Percentiles rank a stretch among this genome's conserved stretches.
phyloP scores from a whole-genome alignment of 2,888 invertebrate genomes.

The Nysson spinosus region DNA sequence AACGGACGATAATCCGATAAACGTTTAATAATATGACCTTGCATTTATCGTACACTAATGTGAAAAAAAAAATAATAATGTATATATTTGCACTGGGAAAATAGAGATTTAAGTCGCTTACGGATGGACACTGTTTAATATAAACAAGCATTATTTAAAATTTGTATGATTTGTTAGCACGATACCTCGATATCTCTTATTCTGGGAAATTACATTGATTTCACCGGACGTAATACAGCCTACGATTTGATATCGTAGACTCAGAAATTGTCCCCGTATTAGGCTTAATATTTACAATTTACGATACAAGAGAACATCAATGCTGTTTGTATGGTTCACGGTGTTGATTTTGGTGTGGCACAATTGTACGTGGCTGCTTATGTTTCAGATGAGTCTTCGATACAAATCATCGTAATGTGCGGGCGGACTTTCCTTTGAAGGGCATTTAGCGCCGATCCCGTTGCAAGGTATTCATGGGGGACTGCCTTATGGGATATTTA shows the following conservation, averaged over 20 bases:
- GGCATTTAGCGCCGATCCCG: conserved; percentile 76
- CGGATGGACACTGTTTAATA: conserved; percentile 19
- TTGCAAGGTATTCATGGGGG: conserved; percentile 77
- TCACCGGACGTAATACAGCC: conserved; percentile 7
- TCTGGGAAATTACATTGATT: conserved; percentile 11
- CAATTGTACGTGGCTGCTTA: conserved; percentile 77
- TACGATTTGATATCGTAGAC: conserved; percentile 22
- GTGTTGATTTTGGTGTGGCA: conserved; percentile 50
- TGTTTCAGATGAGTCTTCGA: conserved; percentile 77
- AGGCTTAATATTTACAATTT: conserved; percentile 31
- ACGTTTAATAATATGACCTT: conserved; percentile 32
- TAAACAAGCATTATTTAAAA: conserved; percentile 24
- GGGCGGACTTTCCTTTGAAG: conserved; percentile 73
- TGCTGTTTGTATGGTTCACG: conserved; percentile 64
- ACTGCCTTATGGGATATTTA: conserved; percentile 76
- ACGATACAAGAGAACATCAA: conserved; percentile 53
- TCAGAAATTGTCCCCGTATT: conserved; percentile 23
- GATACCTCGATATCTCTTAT: not conserved
- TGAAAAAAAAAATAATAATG: conserved; percentile 41
- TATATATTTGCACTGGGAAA: conserved; percentile 50
- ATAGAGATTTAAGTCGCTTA: conserved; percentile 35
- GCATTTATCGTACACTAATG: conserved; percentile 48
- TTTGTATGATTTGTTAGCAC: conserved; percentile 13
- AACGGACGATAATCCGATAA: conserved; percentile 20
- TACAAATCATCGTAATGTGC: conserved; percentile 74